Percentiles rank a stretch among this genome's conserved stretches.
These are phyloP conservation scores for Apogon talboti DNA, from an alignment of 2,797 vertebrate genomes.

Conservation along the genomic window DNA sequence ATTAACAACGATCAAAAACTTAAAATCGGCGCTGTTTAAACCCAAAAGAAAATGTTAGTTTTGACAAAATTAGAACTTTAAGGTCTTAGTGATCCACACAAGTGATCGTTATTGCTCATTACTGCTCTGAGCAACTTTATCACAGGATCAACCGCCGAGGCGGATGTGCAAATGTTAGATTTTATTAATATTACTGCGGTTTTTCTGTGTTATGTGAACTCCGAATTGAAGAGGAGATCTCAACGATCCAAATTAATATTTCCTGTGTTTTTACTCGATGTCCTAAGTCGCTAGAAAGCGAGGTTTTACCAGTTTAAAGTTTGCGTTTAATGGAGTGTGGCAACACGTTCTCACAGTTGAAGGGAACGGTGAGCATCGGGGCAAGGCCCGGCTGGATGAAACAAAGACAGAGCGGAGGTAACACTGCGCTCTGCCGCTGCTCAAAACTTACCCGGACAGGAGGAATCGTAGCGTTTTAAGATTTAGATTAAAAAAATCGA, in stretches of 20 bases:
- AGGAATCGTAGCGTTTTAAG: constrained; percentile 47
- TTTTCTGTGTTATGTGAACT: not conserved
- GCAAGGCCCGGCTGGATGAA: constrained; percentile 74
- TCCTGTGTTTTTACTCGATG: fast-evolving
- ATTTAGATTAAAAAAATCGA: constrained; percentile 57
- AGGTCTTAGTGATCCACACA: not conserved
- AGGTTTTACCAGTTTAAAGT: not conserved
- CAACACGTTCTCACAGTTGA: constrained; percentile 26
- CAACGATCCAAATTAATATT: fast-evolving
- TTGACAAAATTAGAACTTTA: constrained; percentile 32
- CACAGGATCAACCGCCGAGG: not conserved
- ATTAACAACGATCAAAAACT: fast-evolving
- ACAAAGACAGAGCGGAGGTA: constrained; percentile 79
- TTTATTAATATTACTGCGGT: no score
- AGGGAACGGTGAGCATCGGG: constrained; percentile 31
- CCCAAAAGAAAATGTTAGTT: fast-evolving
- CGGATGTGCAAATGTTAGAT: not conserved
- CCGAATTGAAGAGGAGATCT: constrained; percentile 28
- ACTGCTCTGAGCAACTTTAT: constrained; percentile 45
- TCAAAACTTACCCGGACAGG: constrained; percentile 75
- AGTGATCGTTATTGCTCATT: not conserved
- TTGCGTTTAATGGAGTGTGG: constrained; percentile 53
- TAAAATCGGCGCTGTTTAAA: constrained; percentile 36
- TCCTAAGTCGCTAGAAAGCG: fast-evolving
- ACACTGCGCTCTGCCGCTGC: constrained; percentile 41